Evolutionary conservation across 2,797 vertebrate species (phyloP).

Genomic region (Picus viridis): DNA sequence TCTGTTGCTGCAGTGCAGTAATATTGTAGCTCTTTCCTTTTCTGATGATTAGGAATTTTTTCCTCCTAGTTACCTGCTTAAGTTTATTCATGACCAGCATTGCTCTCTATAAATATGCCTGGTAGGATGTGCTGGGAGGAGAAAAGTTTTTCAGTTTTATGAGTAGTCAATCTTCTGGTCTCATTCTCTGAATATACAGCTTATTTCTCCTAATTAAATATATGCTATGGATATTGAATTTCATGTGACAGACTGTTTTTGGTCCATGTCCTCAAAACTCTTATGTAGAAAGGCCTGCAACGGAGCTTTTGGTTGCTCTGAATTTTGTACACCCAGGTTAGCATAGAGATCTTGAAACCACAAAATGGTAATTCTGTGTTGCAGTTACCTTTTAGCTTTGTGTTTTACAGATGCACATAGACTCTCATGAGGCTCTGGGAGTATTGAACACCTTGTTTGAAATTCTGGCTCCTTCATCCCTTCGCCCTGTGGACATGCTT

Average conservation of each 20-base stretch:
- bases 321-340: not conserved
- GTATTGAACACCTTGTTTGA: slow-evolving; percentile 97
- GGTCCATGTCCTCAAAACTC: not conserved
- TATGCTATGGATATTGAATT: not conserved
- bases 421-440: slow-evolving; percentile 95
- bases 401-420: slow-evolving; percentile 91
- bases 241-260: not conserved
- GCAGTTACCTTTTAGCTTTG: not conserved
- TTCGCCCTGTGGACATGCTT: slow-evolving; percentile 97
- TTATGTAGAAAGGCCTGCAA: not conserved
- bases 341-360: not conserved
- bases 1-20: not conserved
- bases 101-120: not conserved
- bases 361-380: not conserved
- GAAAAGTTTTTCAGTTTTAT: not conserved
- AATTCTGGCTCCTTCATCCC: slow-evolving; percentile 94
- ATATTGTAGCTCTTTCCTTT: not conserved
- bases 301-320: not conserved
- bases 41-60: not conserved
- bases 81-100: not conserved
- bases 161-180: not conserved
- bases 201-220: not conserved
- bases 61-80: not conserved
- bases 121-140: not conserved
- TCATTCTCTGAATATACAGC: not conserved